Percentiles rank a stretch among this genome's conserved stretches.
Conservation (phyloP, 2,888 invertebrate species). For the Drosophila nr. fundita region DNA sequence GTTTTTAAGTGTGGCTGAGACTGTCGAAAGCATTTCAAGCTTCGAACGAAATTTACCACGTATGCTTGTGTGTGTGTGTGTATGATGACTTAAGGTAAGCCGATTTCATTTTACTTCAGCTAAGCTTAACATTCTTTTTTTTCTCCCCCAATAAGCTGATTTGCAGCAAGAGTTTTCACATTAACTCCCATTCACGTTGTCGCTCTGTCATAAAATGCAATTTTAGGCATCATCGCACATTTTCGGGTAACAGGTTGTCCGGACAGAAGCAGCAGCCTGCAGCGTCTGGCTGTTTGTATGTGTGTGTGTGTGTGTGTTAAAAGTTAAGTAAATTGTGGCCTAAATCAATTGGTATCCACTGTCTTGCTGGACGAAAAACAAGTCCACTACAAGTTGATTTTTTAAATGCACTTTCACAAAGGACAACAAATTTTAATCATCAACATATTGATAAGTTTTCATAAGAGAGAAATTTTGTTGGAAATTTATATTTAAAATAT, state of each 20-base stretch:
- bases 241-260: constrained; percentile 40
- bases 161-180: constrained; percentile 34
- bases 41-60: constrained; percentile 50
- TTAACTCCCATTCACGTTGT: constrained; percentile 20
- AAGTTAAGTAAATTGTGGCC: constrained; percentile 19
- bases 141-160: constrained; percentile 36
- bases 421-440: neutral
- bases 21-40: constrained; percentile 49
- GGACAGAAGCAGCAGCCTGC: neutral
- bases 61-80: constrained; percentile 13
- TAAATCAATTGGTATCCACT: constrained; percentile 18
- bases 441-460: too few species aligned
- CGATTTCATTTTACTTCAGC: constrained; percentile 69
- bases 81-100: constrained; percentile 57
- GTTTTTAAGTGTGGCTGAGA: constrained; percentile 18
- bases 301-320: neutral
- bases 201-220: constrained; percentile 40
- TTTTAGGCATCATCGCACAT: constrained; percentile 44
- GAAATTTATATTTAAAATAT: too few species aligned
- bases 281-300: neutral
- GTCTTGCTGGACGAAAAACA: neutral
- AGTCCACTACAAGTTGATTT: neutral
- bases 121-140: constrained; percentile 41
- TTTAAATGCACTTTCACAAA: neutral
- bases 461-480: too few species aligned